These are phyloP conservation scores for Plestiodon gilberti DNA, from an alignment of 2,113 vertebrate genomes.

Conservation along the genomic window DNA sequence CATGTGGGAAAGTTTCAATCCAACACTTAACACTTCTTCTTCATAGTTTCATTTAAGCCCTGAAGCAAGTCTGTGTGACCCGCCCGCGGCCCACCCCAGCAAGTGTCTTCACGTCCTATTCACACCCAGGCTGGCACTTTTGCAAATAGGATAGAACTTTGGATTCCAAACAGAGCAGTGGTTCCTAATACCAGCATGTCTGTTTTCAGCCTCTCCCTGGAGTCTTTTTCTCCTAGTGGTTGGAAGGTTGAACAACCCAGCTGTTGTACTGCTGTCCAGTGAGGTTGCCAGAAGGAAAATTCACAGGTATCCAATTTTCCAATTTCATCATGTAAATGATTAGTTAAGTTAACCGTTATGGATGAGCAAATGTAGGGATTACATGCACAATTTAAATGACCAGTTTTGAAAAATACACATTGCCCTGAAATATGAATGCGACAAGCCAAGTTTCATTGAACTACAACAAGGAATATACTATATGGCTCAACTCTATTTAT, in stretches of 20 bases:
- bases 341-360: not conserved
- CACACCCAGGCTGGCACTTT: not conserved
- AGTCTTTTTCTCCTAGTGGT: conserved; percentile 46
- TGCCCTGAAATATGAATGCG: conserved; percentile 29
- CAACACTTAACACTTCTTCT: not conserved
- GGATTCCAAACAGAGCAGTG: conserved; percentile 26
- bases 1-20: not conserved
- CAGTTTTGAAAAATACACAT: conserved; percentile 30
- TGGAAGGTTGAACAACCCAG: conserved; percentile 39
- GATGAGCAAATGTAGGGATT: conserved; percentile 4
- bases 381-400: not conserved
- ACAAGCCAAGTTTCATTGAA: conserved; percentile 28
- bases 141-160: conserved; percentile 17
- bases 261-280: conserved; percentile 30
- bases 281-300: conserved; percentile 35
- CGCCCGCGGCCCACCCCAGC: not conserved
- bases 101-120: not conserved
- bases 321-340: not conserved
- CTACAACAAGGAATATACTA: conserved; percentile 33
- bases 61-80: not conserved
- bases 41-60: conserved; percentile 3
- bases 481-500: not conserved
- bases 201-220: conserved; percentile 34
- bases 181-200: conserved; percentile 33
- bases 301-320: conserved; percentile 16